Conservation (phyloP, 2,797 vertebrate species). For the Rachycentron canadum region DNA sequence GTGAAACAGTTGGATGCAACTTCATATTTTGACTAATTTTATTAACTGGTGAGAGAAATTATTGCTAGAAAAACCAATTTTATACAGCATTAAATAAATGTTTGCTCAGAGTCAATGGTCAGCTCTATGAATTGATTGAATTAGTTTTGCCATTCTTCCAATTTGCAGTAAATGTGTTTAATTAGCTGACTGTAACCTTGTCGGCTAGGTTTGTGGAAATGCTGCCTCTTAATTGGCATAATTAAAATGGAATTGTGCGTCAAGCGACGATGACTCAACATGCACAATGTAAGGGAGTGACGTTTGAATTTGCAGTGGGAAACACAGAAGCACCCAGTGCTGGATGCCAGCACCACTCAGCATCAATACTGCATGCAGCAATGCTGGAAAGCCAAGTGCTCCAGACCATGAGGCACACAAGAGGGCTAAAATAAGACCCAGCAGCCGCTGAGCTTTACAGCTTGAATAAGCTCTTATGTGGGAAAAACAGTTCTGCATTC, state of each 20-base stretch:
- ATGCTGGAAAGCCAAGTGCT: slow-evolving; percentile 71
- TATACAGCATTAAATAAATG: slow-evolving; percentile 54
- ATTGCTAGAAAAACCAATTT: slow-evolving; percentile 9
- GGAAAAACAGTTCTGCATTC: slow-evolving; percentile 64
- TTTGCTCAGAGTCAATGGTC: slow-evolving; percentile 51
- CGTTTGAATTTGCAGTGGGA: slow-evolving; percentile 51
- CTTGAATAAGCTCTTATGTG: slow-evolving; percentile 70
- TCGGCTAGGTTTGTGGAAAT: slow-evolving; percentile 49
- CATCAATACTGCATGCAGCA: slow-evolving; percentile 79
- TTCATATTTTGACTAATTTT: slow-evolving; percentile 42
- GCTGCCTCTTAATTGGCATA: slow-evolving; percentile 68
- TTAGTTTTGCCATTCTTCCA: slow-evolving; percentile 58
- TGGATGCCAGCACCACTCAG: slow-evolving; percentile 73
- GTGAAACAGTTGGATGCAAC: slow-evolving; percentile 17
- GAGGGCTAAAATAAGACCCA: slow-evolving; percentile 76
- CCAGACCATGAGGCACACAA: slow-evolving; percentile 72
- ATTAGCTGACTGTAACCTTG: slow-evolving; percentile 67
- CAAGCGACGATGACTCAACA: slow-evolving; percentile 58
- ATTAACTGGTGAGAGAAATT: slow-evolving; percentile 23
- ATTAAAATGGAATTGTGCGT: slow-evolving; percentile 65
- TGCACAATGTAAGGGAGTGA: slow-evolving; percentile 37
- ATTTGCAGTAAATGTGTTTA: slow-evolving; percentile 75
- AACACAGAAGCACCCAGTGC: slow-evolving; percentile 60
- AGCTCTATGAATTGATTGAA: slow-evolving; percentile 55
- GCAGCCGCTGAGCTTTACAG: slow-evolving; percentile 68